These are phyloP conservation scores for Micoletzkya japonica DNA, from an alignment of 2,888 invertebrate species.

Conservation along the genomic window DNA sequence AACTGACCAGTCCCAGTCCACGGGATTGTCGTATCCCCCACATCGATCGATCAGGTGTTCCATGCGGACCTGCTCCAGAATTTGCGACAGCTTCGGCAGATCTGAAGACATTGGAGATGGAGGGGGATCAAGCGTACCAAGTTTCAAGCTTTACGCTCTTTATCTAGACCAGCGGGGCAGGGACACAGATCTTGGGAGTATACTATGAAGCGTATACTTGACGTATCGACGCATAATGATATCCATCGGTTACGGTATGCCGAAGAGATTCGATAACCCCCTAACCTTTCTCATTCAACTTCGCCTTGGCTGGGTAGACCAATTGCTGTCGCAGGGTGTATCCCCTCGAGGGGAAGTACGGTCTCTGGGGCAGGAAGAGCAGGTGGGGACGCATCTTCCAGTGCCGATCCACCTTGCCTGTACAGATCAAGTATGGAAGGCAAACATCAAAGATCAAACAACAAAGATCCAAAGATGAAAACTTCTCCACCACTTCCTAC, in stretches of 20 bases:
- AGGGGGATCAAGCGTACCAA: too few species aligned
- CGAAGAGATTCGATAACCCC: too few species aligned
- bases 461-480: too few species aligned
- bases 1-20: conserved; percentile 57
- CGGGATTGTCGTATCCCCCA: conserved; percentile 55
- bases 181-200: too few species aligned
- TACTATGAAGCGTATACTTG: too few species aligned
- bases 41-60: conserved; percentile 56
- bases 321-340: conserved; percentile 68
- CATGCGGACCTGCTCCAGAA: conserved; percentile 53
- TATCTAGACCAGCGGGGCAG: too few species aligned
- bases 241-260: too few species aligned
- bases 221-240: too few species aligned
- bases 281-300: conserved; percentile 51
- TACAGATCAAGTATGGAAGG: not conserved
- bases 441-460: too few species aligned
- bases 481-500: too few species aligned
- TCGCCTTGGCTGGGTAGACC: conserved; percentile 59
- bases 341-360: conserved; percentile 69
- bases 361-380: conserved; percentile 70
- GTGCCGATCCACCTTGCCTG: conserved; percentile 57
- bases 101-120: too few species aligned
- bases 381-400: conserved; percentile 60
- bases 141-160: too few species aligned
- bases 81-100: conserved; percentile 43